Evolutionary conservation across 1,140 invertebrate species (phyloP), one percentile per base, ranked within the genome.

Genomic region (Dreissena rostriformis): DNA sequence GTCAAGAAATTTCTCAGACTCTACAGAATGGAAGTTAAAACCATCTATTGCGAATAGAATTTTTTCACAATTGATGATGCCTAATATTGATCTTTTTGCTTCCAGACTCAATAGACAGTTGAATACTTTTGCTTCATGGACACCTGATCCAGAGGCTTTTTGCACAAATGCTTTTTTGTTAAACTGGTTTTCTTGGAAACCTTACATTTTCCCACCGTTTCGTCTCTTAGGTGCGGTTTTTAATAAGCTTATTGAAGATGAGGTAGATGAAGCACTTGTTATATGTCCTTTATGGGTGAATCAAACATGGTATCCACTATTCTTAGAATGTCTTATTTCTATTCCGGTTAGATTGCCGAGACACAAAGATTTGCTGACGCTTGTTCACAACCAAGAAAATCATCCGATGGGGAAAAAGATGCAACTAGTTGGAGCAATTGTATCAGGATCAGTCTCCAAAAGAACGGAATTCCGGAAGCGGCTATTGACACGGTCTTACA

Each of bases 51-150:
- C 84, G 66, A 14, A 82, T 7, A 57, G 68, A n/a, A 11, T 77
- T 29, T 53, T n/a, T 39, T 10, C 15, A 63, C 39, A 57, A 22
- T 75, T 71, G 52, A 61, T 49, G 15, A 1, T 29, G n/a, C 82
- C 78, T 28, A 24, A 79, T 22, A 85, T 86, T 29, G 85, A 86
- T 76, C 28, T 85, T 29, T 88, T 86, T 79, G 85, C 82, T 0
- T 82, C 74, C 68, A 65, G 87, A 28, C 49, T 88, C 1, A 86
- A 87, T 87, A 74, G 19, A 26, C 74, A 85, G 61, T 17, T 82
- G 12, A 39, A 79, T 7, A 53, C 12, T 19, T 80, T 73, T 85
- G 70, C 78, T 29, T 77, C 73, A 10, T 87, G 68, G 82, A 73
- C 19, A 61, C 53, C 77, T 72, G 82, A 86, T 55, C 86, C 82